A percentile compares a stretch with the other conserved stretches of the same genome.
Conservation (phyloP, 2,888 invertebrate species). For the Pteria penguin region DNA sequence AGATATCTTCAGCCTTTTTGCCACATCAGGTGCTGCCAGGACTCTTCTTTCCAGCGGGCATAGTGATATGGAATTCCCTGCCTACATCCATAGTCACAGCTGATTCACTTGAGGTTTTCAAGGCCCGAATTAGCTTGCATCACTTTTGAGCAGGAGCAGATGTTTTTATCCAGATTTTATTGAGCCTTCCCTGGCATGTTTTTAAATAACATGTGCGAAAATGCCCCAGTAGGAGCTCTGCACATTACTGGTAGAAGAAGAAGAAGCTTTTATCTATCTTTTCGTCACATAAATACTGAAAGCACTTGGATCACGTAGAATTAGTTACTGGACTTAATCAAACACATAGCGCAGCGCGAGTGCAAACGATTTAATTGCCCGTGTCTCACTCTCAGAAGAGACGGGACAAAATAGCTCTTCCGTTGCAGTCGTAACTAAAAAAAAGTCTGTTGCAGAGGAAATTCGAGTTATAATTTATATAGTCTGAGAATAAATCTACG, state of each 20-base stretch:
- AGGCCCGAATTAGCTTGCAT: conserved; percentile 1
- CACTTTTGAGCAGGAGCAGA: background rate
- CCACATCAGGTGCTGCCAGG: conserved; percentile 5
- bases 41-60: conserved; percentile 11
- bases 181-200: background rate
- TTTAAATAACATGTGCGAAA: background rate
- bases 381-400: too few species aligned
- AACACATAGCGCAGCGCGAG: too few species aligned
- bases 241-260: background rate
- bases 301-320: too few species aligned
- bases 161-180: background rate
- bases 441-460: too few species aligned
- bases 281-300: too few species aligned
- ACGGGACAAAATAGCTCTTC: too few species aligned
- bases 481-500: too few species aligned
- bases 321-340: too few species aligned
- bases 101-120: conserved; percentile 21
- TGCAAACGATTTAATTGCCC: too few species aligned
- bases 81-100: background rate
- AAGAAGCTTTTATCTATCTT: too few species aligned
- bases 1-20: conserved; percentile 21
- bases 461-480: too few species aligned
- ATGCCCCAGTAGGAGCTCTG: background rate
- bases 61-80: conserved; percentile 18
- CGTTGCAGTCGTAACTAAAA: too few species aligned